A percentile compares a stretch with the other conserved stretches of the same genome.
Conservation (phyloP, 1,140 invertebrate species). For the Hyles vespertilio region DNA sequence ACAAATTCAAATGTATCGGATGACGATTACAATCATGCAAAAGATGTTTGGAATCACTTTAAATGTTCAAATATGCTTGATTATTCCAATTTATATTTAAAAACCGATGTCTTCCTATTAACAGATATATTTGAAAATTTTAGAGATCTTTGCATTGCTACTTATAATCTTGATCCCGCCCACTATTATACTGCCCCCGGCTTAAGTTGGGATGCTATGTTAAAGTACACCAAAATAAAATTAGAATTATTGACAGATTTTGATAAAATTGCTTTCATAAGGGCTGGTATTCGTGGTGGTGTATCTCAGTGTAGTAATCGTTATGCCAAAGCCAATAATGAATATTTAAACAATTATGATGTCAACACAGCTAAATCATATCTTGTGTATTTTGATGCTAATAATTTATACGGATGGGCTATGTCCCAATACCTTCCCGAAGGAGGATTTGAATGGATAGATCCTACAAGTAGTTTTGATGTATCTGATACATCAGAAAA, state of each 20-base stretch:
- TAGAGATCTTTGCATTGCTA: conserved; percentile 8
- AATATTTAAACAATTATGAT: conserved; percentile 64
- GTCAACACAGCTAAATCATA: conserved; percentile 35
- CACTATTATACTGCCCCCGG: conserved; percentile 55
- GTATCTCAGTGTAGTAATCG: conserved; percentile 45
- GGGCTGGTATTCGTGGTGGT: no score
- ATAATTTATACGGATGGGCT: conserved; percentile 76
- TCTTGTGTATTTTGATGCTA: conserved; percentile 73
- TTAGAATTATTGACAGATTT: conserved; percentile 71
- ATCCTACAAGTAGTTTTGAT: no score
- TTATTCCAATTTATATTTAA: conserved; percentile 66
- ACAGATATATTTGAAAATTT: conserved; percentile 64
- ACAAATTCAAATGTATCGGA: conserved; percentile 33
- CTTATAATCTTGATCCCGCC: conserved; percentile 42
- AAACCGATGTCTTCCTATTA: conserved; percentile 61
- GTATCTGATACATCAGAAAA: no score
- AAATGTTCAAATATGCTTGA: conserved; percentile 46
- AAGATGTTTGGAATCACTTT: conserved; percentile 57
- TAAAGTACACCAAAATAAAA: conserved; percentile 35
- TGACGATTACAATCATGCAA: conserved; percentile 55
- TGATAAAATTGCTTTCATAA: conserved; percentile 20
- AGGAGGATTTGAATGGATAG: background rate
- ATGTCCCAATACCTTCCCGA: conserved; percentile 67
- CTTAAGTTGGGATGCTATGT: conserved; percentile 58
- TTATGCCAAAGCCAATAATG: conserved; percentile 67